Evolutionary conservation across 2,797 vertebrate species (phyloP).

Genomic region (Nasua narica): DNA sequence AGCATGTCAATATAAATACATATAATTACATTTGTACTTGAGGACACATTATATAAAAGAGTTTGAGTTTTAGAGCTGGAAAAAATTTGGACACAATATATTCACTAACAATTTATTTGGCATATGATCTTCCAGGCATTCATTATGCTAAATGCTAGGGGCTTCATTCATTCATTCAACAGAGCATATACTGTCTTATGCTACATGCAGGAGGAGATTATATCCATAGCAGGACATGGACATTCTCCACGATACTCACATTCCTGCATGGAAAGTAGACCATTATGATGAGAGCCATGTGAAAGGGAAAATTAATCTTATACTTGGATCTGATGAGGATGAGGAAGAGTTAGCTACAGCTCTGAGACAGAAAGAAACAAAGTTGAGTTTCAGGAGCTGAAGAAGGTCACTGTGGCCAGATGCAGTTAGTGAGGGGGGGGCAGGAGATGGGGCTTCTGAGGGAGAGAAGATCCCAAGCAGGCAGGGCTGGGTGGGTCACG

Average conservation of each 20-base stretch:
- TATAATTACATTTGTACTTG: not conserved
- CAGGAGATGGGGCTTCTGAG: not conserved
- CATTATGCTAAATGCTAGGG: not conserved
- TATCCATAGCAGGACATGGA: not conserved
- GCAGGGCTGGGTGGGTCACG: not conserved
- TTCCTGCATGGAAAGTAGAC: not conserved
- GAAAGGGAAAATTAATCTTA: not conserved
- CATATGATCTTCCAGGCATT: not conserved
- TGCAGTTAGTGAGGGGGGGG: not conserved
- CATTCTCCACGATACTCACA: not conserved
- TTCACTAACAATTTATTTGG: not conserved
- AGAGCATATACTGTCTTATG: not conserved
- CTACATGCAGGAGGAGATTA: too few relatives aligned
- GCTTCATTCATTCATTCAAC: not conserved
- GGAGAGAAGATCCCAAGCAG: fast-evolving
- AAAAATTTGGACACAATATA: not conserved
- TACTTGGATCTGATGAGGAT: not conserved
- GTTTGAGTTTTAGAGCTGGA: not conserved
- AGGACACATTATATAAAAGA: not conserved
- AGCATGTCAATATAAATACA: not conserved
- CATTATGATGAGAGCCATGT: not conserved
- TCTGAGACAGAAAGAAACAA: not conserved
- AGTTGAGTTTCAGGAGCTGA: not conserved
- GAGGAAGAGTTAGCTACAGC: not conserved
- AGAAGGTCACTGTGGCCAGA: not conserved